phyloP scores from a whole-genome alignment of 2,113 vertebrate genomes.

The Pedetes capensis region DNA sequence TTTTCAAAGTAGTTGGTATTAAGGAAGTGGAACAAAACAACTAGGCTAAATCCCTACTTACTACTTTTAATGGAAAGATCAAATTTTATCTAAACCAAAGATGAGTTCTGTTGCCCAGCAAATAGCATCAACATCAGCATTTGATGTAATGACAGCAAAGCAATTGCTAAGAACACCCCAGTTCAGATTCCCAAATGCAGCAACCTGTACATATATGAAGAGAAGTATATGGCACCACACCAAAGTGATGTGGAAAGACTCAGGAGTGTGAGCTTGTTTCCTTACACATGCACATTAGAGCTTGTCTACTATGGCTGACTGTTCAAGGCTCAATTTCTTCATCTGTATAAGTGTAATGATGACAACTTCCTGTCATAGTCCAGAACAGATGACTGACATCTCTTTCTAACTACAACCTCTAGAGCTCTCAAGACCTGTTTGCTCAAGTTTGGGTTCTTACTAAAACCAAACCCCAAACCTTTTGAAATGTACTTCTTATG shows the following conservation, averaged over 20 bases:
- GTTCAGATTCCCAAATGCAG: background rate
- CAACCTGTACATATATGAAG: background rate
- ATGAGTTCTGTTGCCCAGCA: background rate
- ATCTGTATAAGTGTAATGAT: background rate
- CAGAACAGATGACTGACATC: background rate
- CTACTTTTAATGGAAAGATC: background rate
- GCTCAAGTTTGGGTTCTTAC: background rate
- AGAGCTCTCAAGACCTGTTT: background rate
- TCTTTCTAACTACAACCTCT: no score
- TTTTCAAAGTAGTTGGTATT: constrained; percentile 4
- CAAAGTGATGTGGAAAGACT: accelerated
- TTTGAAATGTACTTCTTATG: background rate
- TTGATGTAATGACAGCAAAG: background rate
- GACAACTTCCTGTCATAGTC: background rate
- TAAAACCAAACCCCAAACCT: background rate
- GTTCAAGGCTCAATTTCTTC: background rate
- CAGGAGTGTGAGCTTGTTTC: background rate
- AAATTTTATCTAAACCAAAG: background rate
- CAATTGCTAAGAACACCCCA: background rate
- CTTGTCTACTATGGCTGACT: background rate
- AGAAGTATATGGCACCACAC: accelerated
- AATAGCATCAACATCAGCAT: background rate
- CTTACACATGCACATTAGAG: no score
- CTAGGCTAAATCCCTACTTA: background rate
- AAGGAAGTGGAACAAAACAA: background rate